Evolutionary conservation across 2,888 invertebrate species (phyloP), one percentile per base, ranked within the genome.

Genomic region (Petrolisthes cinctipes): DNA sequence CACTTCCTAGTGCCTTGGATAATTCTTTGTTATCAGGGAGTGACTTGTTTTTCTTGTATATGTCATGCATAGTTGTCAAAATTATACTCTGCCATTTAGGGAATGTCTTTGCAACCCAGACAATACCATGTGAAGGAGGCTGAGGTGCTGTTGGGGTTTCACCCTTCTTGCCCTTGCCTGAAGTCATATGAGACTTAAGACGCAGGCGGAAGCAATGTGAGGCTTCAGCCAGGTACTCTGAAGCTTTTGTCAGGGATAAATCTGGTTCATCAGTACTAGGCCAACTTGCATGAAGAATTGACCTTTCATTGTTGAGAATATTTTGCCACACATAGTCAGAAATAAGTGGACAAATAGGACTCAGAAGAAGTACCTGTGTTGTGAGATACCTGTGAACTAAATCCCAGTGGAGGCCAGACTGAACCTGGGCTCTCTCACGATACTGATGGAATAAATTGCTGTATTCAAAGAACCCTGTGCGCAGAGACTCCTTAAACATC

Each of bases 341-440:
- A n/a, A 99, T 95, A 92, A 99, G 99, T 0, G 99, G 99, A 92
- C 99, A 99, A 92, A 99, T 97, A 0, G 99, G 99, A 20, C 97
- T 95, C 92, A 99, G 94, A 17, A 99, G 92, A 88, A 97, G 93
- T 3, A 97, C 96, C 93, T 99, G 99, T 3, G 95, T 94, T 92
- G 96, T 96, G 91, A 99, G 97, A 92, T 97, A 99, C 91, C 94
- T 94, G 91, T 95, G 93, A 75, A 99, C 95, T 51, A 99, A 94
- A 79, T 95, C 95, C 37, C 93, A 94, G 92, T 97, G 96, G 96
- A 98, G 96, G 6, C 96, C 96, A 71, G 93, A 92, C 61, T 95
- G 95, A 37, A 95, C 94, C 0, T 95, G 94, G 91, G 96, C 96
- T 87, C 99, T 93, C 93, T 99, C 99, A 86, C 99, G 94, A 93